Evolutionary conservation across 1,140 invertebrate genomes (phyloP), one percentile per base, ranked within the genome.

Genomic region (Hycleus cichorii): DNA sequence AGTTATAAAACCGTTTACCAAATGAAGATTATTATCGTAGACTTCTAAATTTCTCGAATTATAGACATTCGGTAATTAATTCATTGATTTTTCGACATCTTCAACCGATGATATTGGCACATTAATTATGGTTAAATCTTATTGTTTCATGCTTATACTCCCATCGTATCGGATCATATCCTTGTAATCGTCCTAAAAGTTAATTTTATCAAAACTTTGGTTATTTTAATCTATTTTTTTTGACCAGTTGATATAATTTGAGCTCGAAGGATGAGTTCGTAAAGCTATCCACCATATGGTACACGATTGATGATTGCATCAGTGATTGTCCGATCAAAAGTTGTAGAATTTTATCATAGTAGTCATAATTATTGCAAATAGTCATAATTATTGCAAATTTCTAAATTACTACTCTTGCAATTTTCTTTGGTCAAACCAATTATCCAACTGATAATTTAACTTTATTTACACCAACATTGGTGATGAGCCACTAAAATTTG

Each of bases 261-360:
- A 9, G 76, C 76, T 51, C 72, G 80, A 18, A 1, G 18, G 18
- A 18, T 18, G 18, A 88, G 61, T 65, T 83, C 82, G 57, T 77
- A 72, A 1, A 77, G 77, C 3, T 83, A 85, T 3, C 84, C 79
- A 7, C 83, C 83, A 18, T 80, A 77, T 4, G 84, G 84, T 26
- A 75, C 75, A 64, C 85, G 81, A 7, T 0, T 7, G 32, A 4
- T 32, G 27, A 32, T 7, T 32, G 4, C 73, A 68, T 4, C 79
- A 26, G 25, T 55, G 49, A 24, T 52, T 32, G 11, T 59, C 42
- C 40, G 49, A 46, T 64, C 61, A 38, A 58, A 25, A 4, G 61
- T n/a, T 18, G 40, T 44, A 9, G 62, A 64, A 18, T 58, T 55
- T 47, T 54, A 64, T 12, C 62, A 55, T 45, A 32, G 50, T 55